Conservation (phyloP, 2,113 vertebrate genomes). For the Thalassarche chlororhynchos region DNA sequence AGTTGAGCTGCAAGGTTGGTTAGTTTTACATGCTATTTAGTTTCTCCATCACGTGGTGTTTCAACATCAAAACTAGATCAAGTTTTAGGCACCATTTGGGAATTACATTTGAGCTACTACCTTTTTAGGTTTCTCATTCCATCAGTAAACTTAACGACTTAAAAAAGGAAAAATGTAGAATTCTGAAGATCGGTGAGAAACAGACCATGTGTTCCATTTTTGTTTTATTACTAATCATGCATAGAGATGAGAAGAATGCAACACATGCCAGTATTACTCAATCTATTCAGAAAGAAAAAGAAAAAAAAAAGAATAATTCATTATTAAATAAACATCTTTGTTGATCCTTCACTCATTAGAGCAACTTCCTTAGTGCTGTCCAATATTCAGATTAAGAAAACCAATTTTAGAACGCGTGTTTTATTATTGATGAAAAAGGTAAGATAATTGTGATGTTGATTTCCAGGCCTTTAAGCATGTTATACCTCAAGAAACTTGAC, state of each 20-base stretch:
- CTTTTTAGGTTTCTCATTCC: not conserved
- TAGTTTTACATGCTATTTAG: not conserved
- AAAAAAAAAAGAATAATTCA: not conserved
- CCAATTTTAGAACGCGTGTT: not conserved
- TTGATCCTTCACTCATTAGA: not conserved
- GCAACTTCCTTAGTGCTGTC: not conserved
- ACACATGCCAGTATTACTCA: not conserved
- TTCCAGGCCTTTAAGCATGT: not conserved
- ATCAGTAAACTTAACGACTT: not conserved
- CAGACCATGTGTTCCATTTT: not conserved
- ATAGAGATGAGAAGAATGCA: not conserved
- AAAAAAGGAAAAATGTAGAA: not conserved
- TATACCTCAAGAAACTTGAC: not conserved
- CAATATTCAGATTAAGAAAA: not conserved
- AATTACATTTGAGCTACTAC: not conserved
- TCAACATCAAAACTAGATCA: not conserved
- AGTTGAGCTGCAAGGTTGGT: not conserved
- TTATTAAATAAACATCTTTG: not conserved
- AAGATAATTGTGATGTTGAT: not conserved
- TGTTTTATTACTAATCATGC: not conserved
- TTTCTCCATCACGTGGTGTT: not conserved
- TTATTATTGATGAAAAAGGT: not conserved
- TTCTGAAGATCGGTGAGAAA: not conserved
- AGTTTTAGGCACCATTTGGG: not conserved
- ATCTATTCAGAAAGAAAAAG: not conserved